These are phyloP conservation scores for Glaucidium brasilianum DNA, from an alignment of 2,113 vertebrate genomes.

Conservation along the genomic window DNA sequence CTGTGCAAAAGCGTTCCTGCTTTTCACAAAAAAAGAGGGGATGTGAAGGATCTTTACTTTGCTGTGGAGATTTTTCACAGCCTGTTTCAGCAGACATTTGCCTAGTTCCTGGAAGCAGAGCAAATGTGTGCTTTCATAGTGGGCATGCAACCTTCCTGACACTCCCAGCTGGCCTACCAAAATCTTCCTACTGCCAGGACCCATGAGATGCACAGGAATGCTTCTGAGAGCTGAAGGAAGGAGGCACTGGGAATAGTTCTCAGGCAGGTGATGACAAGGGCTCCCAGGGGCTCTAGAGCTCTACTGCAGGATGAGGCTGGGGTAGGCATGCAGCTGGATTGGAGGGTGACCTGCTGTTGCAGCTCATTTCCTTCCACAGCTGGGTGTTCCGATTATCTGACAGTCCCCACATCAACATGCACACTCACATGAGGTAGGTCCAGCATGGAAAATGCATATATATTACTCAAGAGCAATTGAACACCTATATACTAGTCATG, in stretches of 20 bases:
- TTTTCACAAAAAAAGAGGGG: neutral
- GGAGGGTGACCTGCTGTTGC: neutral
- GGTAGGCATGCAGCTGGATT: neutral
- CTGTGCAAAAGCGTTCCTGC: neutral
- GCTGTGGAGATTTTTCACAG: neutral
- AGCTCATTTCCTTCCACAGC: neutral
- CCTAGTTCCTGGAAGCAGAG: neutral
- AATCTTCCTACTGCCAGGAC: neutral
- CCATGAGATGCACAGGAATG: neutral
- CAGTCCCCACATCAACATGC: neutral
- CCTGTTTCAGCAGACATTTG: neutral
- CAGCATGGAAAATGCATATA: neutral
- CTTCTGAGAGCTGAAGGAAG: neutral
- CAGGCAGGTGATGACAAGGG: neutral
- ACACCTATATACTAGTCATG: neutral
- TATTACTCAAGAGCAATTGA: neutral
- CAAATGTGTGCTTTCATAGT: neutral
- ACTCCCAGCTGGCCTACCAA: neutral
- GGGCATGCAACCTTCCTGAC: neutral
- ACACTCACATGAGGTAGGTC: neutral
- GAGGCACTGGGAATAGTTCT: neutral
- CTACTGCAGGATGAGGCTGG: neutral
- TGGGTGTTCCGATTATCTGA: neutral
- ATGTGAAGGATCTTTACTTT: neutral
- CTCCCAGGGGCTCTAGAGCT: neutral